Conservation (phyloP, 1,140 invertebrate genomes). For the Panonychus citri region DNA sequence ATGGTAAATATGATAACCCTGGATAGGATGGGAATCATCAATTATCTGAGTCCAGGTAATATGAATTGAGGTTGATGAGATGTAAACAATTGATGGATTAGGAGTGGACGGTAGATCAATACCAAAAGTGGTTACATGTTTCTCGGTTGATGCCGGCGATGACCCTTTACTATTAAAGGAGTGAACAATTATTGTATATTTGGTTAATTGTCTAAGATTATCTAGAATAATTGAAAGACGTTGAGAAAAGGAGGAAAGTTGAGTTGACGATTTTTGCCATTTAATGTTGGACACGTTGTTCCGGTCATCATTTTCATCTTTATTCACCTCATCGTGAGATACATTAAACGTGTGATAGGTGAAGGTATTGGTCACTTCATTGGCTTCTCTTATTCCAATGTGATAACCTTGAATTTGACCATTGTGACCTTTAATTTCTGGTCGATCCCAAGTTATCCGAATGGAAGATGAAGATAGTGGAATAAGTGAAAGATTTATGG, state of each 20-base stretch:
- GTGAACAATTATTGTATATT: constrained; percentile 34
- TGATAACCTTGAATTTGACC: constrained; percentile 21
- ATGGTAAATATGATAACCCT: constrained; percentile 2
- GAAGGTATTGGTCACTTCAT: neutral
- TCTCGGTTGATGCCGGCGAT: constrained; percentile 56
- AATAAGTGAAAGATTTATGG: constrained; percentile 39
- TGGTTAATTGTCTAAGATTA: constrained; percentile 9
- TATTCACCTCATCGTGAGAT: neutral
- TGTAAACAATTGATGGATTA: constrained; percentile 9
- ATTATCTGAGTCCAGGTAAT: constrained; percentile 7
- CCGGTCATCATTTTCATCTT: neutral
- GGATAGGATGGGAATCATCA: neutral
- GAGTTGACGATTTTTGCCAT: neutral
- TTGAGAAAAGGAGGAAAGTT: constrained; percentile 15
- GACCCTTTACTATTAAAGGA: constrained; percentile 73
- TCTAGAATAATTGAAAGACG: constrained; percentile 11
- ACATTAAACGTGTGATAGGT: neutral
- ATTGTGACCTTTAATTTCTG: constrained; percentile 4
- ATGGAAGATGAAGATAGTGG: constrained; percentile 48
- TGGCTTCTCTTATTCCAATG: constrained; percentile 21
- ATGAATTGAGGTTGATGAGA: constrained; percentile 9
- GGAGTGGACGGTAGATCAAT: constrained; percentile 2
- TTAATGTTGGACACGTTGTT: constrained; percentile 44
- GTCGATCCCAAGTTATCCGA: constrained; percentile 39
- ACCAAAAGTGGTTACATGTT: constrained; percentile 40